phyloP scores from a whole-genome alignment of 2,888 invertebrate species.

The Oligia latruncula region DNA sequence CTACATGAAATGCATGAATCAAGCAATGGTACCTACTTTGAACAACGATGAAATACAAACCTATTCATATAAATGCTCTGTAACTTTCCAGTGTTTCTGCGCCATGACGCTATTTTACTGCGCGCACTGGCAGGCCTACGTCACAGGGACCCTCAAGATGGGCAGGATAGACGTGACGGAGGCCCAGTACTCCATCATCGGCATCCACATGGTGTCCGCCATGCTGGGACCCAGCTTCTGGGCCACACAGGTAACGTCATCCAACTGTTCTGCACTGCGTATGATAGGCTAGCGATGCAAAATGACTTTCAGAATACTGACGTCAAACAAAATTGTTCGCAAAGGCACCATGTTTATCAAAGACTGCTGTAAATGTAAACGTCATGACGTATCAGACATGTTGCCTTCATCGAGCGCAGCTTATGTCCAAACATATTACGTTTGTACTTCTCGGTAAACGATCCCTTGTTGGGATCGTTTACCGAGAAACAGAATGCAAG shows the following conservation, averaged over 20 bases:
- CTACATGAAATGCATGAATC: background rate
- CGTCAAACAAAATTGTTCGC: background rate
- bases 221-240: conserved; percentile 96
- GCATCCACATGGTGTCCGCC: conserved; percentile 96
- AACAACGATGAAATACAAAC: background rate
- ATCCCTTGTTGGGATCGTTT: background rate
- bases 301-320: conserved; percentile 51
- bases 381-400: conserved; percentile 19
- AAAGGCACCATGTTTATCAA: conserved; percentile 40
- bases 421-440: conserved; percentile 32
- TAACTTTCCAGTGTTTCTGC: conserved; percentile 94
- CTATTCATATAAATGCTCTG: conserved; percentile 5
- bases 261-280: conserved; percentile 49
- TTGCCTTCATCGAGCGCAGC: conserved; percentile 15
- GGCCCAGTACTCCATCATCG: conserved; percentile 98
- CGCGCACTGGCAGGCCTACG: conserved; percentile 99
- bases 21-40: background rate
- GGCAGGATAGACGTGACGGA: conserved; percentile 99
- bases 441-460: conserved; percentile 23
- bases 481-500: conserved; percentile 28
- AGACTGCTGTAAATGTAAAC: conserved; percentile 12
- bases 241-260: conserved; percentile 91
- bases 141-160: conserved; percentile 97
- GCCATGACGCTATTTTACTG: conserved; percentile 99
- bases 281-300: conserved; percentile 23